phyloP scores from a whole-genome alignment of 2,113 vertebrate genomes.

The Chaetura pelagica region DNA sequence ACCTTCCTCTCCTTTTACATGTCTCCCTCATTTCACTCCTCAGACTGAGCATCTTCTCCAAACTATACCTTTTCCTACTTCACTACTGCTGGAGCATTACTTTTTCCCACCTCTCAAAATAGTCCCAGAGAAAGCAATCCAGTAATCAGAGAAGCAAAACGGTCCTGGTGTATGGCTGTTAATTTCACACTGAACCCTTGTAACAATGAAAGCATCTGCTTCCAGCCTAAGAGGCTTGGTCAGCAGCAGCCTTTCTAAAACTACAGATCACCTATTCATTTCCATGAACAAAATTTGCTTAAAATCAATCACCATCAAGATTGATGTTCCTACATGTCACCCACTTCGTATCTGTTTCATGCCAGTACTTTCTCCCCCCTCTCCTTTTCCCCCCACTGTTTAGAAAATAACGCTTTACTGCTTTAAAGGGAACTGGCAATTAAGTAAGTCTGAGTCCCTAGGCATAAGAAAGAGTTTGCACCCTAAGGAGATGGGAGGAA shows the following conservation, averaged over 20 bases:
- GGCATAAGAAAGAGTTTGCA: neutral
- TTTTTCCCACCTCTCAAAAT: neutral
- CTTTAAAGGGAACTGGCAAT: neutral
- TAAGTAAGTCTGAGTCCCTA: neutral
- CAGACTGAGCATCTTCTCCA: neutral
- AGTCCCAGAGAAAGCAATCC: neutral
- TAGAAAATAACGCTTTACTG: neutral
- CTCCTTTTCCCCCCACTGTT: rapidly evolving
- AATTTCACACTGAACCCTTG: neutral
- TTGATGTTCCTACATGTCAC: neutral
- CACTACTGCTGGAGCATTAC: neutral
- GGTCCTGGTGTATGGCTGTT: neutral
- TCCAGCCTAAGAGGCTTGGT: neutral
- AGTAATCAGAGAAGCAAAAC: neutral
- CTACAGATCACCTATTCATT: neutral
- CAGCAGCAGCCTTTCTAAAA: neutral
- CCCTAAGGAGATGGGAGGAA: neutral
- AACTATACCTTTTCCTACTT: neutral
- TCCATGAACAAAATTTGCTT: neutral
- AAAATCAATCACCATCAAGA: neutral
- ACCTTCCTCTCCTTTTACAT: neutral
- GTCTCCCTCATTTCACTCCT: neutral
- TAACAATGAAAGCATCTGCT: neutral
- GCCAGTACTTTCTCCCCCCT: neutral
- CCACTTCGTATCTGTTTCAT: neutral